phyloP scores from a whole-genome alignment of 1,140 invertebrate species.

The Drusus annulatus region DNA sequence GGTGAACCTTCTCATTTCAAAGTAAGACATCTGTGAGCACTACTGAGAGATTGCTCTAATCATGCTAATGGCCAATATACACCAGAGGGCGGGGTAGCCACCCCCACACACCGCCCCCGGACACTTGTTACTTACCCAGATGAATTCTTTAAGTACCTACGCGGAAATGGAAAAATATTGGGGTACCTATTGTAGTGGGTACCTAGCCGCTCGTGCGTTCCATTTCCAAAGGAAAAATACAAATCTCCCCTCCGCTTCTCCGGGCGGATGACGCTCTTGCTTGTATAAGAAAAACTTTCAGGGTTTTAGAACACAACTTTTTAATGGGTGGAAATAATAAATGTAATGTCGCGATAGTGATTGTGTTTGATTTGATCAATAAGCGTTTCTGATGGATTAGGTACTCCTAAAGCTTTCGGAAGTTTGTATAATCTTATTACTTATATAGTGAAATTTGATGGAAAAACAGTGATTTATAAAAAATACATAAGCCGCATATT shows the following conservation, averaged over 20 bases:
- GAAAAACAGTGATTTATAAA: too few species aligned
- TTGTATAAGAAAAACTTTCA: neutral
- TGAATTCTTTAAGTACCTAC: conserved; percentile 55
- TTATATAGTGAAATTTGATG: too few species aligned
- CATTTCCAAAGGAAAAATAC: conserved; percentile 30
- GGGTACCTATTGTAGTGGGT: conserved; percentile 38
- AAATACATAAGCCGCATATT: too few species aligned
- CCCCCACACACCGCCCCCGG: conserved; percentile 41
- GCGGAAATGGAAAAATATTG: conserved; percentile 53
- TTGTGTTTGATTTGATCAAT: too few species aligned
- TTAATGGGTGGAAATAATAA: conserved; percentile 14
- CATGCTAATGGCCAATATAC: conserved; percentile 60
- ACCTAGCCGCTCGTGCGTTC: conserved; percentile 33
- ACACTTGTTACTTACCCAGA: conserved; percentile 59
- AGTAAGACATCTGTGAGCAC: conserved; percentile 42
- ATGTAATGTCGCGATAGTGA: neutral
- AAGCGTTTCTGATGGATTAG: too few species aligned
- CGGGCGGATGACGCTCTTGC: neutral
- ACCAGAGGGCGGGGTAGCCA: neutral
- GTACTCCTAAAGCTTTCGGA: too few species aligned
- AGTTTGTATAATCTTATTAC: too few species aligned
- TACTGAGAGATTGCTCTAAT: conserved; percentile 58
- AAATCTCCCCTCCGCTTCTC: neutral
- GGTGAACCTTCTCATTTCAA: conserved; percentile 41
- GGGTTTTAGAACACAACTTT: conserved; percentile 7